phyloP scores from a whole-genome alignment of 2,797 vertebrate species.

The Coccyzus lansbergi region DNA sequence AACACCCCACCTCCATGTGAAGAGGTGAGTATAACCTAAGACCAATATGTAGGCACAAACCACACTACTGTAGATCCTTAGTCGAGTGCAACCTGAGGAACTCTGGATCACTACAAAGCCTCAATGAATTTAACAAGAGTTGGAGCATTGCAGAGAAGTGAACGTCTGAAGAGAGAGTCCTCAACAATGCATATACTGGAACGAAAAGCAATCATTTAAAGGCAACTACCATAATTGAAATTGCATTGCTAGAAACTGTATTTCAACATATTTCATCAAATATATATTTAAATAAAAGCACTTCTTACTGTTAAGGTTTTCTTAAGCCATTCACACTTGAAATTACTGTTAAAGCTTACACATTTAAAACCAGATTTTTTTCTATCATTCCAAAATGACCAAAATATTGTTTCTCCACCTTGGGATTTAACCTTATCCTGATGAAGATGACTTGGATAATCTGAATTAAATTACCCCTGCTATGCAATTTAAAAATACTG shows the following conservation, averaged over 20 bases:
- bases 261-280: not conserved
- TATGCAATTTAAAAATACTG: conserved; percentile 1
- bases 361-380: not conserved
- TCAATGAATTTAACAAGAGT: not conserved
- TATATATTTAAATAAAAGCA: not conserved
- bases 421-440: not conserved
- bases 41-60: not conserved
- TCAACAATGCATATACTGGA: not conserved
- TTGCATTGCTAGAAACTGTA: not conserved
- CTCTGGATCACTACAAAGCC: not conserved
- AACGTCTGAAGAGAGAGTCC: not conserved
- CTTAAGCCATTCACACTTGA: not conserved
- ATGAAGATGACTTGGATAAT: not conserved
- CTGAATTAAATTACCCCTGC: not conserved
- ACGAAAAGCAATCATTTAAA: not conserved
- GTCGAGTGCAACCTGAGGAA: not conserved
- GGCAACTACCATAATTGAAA: not conserved
- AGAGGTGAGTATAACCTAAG: not conserved
- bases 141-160: not conserved
- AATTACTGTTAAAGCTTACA: not conserved
- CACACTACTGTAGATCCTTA: not conserved
- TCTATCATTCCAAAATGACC: not conserved
- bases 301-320: not conserved
- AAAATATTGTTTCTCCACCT: not conserved
- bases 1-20: not conserved